Percentiles rank a stretch among this genome's conserved stretches.
These are phyloP conservation scores for Babyrousa celebensis DNA, from an alignment of 2,797 vertebrate genomes.

Conservation along the genomic window DNA sequence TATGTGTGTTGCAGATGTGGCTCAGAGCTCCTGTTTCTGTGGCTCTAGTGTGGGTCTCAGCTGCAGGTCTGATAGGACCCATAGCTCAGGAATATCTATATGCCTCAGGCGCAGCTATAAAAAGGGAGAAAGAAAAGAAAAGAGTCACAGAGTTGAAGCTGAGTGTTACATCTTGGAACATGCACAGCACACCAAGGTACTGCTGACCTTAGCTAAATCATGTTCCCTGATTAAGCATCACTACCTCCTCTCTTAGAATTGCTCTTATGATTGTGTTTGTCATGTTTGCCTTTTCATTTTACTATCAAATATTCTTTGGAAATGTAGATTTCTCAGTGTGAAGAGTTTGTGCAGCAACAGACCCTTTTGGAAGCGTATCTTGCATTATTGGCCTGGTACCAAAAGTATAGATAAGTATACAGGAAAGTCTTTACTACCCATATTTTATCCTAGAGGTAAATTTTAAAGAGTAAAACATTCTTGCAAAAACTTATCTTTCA, in stretches of 20 bases:
- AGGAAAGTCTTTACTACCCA: neutral
- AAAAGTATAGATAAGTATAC: neutral
- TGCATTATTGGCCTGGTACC: neutral
- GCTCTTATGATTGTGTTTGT: neutral
- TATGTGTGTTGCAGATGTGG: too few relatives aligned
- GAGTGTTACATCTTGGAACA: neutral
- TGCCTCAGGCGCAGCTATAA: too few relatives aligned
- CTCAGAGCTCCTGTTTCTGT: too few relatives aligned
- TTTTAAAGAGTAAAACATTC: neutral
- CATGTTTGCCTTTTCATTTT: conserved; percentile 6
- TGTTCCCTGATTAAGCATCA: neutral
- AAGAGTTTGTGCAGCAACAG: neutral
- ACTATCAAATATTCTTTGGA: neutral
- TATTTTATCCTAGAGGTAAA: neutral
- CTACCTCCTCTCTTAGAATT: neutral
- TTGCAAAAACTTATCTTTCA: neutral
- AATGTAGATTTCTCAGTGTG: neutral
- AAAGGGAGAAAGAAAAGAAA: too few relatives aligned
- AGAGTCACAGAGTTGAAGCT: neutral
- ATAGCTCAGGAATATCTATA: too few relatives aligned
- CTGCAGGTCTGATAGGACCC: too few relatives aligned
- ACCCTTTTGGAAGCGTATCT: neutral
- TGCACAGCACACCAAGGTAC: neutral
- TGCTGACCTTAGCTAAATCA: neutral
- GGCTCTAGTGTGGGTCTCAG: too few relatives aligned